These are phyloP conservation scores for Eremobia ochroleuca DNA, from an alignment of 2,888 invertebrate species.

Conservation along the genomic window DNA sequence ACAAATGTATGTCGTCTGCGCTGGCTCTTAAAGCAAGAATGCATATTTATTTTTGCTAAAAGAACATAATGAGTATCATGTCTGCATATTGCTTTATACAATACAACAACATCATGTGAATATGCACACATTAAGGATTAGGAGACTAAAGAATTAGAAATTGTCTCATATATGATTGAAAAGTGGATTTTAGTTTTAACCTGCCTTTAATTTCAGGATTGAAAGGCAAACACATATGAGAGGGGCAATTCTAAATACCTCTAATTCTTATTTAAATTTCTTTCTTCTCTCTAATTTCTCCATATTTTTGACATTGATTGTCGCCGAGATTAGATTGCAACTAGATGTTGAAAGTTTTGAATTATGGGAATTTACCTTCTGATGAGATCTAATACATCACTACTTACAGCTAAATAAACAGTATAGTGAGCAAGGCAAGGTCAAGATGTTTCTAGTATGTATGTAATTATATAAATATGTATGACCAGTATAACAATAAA, in stretches of 20 bases:
- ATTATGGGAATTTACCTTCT: too few relatives aligned
- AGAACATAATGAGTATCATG: background rate
- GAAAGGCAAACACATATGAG: background rate
- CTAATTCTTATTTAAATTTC: too few relatives aligned
- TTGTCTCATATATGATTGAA: background rate
- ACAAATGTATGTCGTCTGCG: too few relatives aligned
- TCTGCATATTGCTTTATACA: background rate
- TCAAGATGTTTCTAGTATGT: background rate
- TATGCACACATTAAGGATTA: background rate
- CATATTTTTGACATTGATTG: too few relatives aligned
- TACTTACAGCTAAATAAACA: background rate
- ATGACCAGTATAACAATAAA: background rate
- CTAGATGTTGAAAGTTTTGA: too few relatives aligned
- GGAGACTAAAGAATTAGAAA: background rate
- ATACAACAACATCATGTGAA: background rate
- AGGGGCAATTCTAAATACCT: too few relatives aligned
- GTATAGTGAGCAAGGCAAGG: background rate
- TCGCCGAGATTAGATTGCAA: too few relatives aligned
- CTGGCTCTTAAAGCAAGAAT: background rate
- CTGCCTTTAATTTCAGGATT: background rate
- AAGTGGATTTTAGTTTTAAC: background rate
- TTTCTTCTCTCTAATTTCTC: too few relatives aligned
- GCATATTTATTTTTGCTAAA: background rate
- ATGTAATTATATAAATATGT: background rate
- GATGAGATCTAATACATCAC: background rate